Evolutionary conservation across 2,797 vertebrate species (phyloP).

Genomic region (Gephyroberyx darwinii): DNA sequence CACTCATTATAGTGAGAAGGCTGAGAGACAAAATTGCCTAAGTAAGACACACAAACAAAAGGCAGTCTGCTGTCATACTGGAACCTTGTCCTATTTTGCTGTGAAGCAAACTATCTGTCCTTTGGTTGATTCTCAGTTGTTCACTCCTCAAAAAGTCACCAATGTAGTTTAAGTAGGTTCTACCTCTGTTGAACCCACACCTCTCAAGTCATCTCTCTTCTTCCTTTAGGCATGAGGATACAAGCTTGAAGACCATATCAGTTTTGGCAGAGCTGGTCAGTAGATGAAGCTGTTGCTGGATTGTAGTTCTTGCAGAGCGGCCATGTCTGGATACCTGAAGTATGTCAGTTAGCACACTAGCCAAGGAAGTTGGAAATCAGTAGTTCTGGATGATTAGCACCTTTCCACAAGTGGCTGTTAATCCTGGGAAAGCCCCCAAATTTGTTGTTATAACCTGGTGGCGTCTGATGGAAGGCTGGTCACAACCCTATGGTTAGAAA

Average conservation of each 20-base stretch:
- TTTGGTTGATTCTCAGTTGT: constrained; percentile 15
- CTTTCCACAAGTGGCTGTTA: neutral
- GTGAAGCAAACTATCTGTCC: constrained; percentile 9
- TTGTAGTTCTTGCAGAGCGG: too few species aligned
- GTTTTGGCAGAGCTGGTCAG: neutral
- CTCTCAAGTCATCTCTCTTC: neutral
- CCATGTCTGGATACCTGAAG: neutral
- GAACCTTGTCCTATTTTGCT: too few species aligned
- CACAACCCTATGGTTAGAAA: too few species aligned
- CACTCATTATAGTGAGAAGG: too few species aligned
- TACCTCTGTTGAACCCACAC: neutral
- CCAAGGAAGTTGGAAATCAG: neutral
- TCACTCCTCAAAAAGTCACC: constrained; percentile 16
- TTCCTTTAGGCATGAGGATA: neutral
- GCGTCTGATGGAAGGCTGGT: too few species aligned
- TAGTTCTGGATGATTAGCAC: neutral
- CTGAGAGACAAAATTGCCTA: too few species aligned
- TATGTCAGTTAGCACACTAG: too few species aligned
- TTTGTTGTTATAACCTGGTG: too few species aligned
- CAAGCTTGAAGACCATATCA: neutral
- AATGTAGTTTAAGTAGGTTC: constrained; percentile 14
- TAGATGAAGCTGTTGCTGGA: too few species aligned
- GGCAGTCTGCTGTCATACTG: too few species aligned
- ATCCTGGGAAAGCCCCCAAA: neutral
- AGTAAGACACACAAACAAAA: too few species aligned